Evolutionary conservation across 2,113 vertebrate genomes (phyloP), one percentile per base, ranked within the genome.

Genomic region (Gobio gobio): DNA sequence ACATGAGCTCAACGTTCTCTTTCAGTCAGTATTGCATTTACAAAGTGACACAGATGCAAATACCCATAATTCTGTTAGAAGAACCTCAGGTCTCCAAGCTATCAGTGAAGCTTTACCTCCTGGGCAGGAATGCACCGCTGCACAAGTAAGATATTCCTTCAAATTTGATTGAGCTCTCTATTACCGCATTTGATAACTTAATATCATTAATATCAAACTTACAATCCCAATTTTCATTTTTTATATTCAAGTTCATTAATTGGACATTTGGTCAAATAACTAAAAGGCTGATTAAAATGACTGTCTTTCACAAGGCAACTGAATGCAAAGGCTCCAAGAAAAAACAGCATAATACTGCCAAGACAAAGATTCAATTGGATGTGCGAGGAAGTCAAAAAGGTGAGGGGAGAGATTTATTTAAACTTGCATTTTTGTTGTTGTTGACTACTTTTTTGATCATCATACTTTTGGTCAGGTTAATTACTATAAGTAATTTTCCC

Each of bases 261-360:
- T 63, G 10, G 59, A 63, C 24, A 22, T 56, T 22, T 18, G 20
- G 20, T 56, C 54, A 20, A 7, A 22, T 40, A 22, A 56, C 22
- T 8, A 56, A 56, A 29, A 56, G 18, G 18, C n/a, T 12, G 12
- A 63, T 63, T n/a, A 63, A 63, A 63, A 63, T 12, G 0, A 63
- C 3, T 63, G 24, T 78, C 7, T 75, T 16, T 47, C 40, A 78
- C 12, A 47, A 85, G 85, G 54, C 10, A 74, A 82, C 84, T n/a
- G 43, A 63, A 74, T 89, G 89, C 74, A 78, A 49, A 78, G 61
- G 29, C 24, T 64, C 83, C 20, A 89, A 85, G 75, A 89, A 85
- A 70, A 89, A 64, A 16, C 73, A 58, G 10, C 51, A 29, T 5
- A 79, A 40, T 33, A 12, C 59, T 18, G 66, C 59, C 33, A 86